These are phyloP conservation scores for Drosophila quinaria DNA, from an alignment of 2,888 invertebrate species.

Conservation along the genomic window DNA sequence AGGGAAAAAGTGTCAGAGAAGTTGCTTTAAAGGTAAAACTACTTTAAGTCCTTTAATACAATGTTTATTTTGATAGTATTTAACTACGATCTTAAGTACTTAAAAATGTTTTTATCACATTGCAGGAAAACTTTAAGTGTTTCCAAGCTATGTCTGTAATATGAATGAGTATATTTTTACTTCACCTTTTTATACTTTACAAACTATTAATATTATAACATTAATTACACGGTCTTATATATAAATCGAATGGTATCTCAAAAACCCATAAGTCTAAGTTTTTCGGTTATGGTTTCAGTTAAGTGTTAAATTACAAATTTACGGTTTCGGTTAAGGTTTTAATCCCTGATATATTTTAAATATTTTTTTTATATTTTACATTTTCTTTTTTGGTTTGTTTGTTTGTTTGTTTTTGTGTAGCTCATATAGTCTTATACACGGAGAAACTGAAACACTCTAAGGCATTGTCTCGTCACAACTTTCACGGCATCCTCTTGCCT, in stretches of 20 bases:
- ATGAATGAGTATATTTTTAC: no score
- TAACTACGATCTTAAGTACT: neutral
- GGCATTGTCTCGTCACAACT: slow-evolving; percentile 51
- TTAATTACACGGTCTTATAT: no score
- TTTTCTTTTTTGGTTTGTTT: slow-evolving; percentile 13
- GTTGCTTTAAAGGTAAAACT: slow-evolving; percentile 31
- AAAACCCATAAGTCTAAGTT: no score
- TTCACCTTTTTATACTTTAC: no score
- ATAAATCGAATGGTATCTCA: no score
- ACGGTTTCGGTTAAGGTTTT: no score
- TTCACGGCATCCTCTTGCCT: slow-evolving; percentile 40
- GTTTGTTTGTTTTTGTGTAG: no score
- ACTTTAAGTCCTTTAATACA: slow-evolving; percentile 31
- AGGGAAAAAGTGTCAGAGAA: slow-evolving; percentile 22
- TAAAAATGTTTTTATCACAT: neutral
- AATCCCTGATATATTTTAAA: no score
- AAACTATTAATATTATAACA: no score
- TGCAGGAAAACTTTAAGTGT: neutral
- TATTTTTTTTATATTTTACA: slow-evolving; percentile 1
- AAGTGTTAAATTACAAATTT: no score
- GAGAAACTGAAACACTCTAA: slow-evolving; percentile 40
- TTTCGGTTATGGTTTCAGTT: no score
- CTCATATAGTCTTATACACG: slow-evolving; percentile 21
- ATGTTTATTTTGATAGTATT: slow-evolving; percentile 9
- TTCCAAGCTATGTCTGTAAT: no score